Evolutionary conservation across 2,113 vertebrate species (phyloP).

Genomic region (Onychostoma macrolepis): DNA sequence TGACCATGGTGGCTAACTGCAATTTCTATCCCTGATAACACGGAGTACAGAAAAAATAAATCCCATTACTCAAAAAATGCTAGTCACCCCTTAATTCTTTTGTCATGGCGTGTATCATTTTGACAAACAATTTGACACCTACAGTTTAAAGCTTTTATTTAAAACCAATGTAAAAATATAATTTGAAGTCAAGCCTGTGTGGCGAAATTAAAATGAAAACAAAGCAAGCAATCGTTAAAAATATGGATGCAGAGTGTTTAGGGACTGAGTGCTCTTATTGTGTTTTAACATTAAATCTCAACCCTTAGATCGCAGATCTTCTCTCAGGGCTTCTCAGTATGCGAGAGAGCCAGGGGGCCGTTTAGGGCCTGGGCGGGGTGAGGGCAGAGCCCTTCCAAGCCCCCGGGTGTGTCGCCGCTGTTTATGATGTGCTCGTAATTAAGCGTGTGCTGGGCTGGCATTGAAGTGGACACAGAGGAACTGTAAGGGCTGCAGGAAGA

Average conservation of each 20-base stretch:
- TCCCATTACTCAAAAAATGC: conserved; percentile 22
- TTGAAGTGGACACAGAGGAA: conserved; percentile 59
- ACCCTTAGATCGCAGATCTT: background rate
- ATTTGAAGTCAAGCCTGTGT: background rate
- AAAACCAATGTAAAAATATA: background rate
- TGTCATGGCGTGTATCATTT: conserved; percentile 25
- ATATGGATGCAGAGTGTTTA: background rate
- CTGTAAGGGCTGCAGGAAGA: conserved; percentile 86
- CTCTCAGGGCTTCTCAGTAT: conserved; percentile 11
- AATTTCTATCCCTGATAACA: conserved; percentile 6
- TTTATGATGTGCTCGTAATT: conserved; percentile 70
- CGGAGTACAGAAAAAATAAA: background rate
- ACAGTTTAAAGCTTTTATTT: conserved; percentile 23
- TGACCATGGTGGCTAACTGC: conserved; percentile 7
- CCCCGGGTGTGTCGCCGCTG: conserved; percentile 55
- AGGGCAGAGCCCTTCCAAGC: conserved; percentile 25
- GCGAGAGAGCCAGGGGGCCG: background rate
- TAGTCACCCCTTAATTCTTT: background rate
- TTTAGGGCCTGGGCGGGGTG: conserved; percentile 20
- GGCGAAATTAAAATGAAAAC: background rate
- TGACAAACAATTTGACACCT: background rate
- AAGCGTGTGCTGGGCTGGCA: conserved; percentile 65
- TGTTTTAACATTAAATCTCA: background rate
- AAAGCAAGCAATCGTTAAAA: conserved; percentile 5
- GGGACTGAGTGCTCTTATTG: background rate